Evolutionary conservation across 2,113 vertebrate species (phyloP).

Genomic region (Asarcornis scutulata): DNA sequence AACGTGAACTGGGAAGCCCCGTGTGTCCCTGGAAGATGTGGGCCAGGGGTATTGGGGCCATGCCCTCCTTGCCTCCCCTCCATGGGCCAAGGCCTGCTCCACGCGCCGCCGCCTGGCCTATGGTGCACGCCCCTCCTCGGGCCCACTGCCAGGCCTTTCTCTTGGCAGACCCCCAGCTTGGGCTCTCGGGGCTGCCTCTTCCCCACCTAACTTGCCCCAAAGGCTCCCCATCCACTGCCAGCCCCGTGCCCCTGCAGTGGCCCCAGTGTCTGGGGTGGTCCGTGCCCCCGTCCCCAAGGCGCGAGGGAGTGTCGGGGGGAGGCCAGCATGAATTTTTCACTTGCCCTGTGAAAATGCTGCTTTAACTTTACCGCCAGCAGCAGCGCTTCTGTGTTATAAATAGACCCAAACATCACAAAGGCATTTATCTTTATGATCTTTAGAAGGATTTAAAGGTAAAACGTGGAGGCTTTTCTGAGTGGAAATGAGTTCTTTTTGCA

Average conservation of each 20-base stretch:
- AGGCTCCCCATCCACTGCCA: background rate
- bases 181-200: background rate
- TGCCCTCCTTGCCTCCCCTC: background rate
- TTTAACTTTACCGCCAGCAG: background rate
- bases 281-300: background rate
- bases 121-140: background rate
- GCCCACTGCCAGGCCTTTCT: rapidly evolving
- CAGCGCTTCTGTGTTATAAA: background rate
- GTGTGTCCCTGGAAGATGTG: background rate
- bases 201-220: background rate
- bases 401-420: background rate
- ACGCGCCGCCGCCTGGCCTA: background rate
- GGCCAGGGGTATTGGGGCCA: background rate
- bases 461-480: background rate
- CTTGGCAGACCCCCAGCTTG: background rate
- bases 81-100: background rate
- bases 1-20: background rate
- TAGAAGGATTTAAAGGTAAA: constrained; percentile 37
- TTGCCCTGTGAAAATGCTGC: background rate
- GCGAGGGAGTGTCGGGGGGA: constrained; percentile 66
- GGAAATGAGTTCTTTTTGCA: background rate
- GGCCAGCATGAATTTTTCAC: background rate
- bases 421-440: constrained; percentile 38
- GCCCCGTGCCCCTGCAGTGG: background rate
- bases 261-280: background rate